A percentile compares a stretch with the other conserved stretches of the same genome.
Conservation (phyloP, 2,797 vertebrate genomes). For the Limnodromus scolopaceus region DNA sequence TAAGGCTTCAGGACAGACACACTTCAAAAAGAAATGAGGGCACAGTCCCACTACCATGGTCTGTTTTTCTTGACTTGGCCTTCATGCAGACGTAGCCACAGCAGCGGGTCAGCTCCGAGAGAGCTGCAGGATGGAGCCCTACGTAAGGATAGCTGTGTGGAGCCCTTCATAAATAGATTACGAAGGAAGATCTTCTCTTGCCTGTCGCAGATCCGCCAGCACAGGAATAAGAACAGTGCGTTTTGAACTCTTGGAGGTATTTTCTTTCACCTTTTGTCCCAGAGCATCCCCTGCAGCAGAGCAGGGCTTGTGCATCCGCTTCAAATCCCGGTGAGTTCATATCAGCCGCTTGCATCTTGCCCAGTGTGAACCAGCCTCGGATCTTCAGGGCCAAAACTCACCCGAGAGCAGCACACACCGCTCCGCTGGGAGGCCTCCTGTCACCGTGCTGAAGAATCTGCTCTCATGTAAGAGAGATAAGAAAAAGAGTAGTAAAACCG, state of each 20-base stretch:
- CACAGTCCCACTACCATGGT: neutral
- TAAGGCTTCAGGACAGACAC: neutral
- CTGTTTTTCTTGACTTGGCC: neutral
- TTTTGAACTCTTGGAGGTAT: neutral
- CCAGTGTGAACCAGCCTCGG: neutral
- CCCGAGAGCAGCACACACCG: neutral
- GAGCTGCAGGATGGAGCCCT: neutral
- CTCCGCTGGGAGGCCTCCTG: slow-evolving; percentile 10
- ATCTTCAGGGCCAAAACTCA: slow-evolving; percentile 35
- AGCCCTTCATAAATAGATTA: neutral
- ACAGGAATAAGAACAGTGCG: neutral
- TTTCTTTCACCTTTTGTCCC: neutral
- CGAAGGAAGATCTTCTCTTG: neutral
- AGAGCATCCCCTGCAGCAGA: neutral
- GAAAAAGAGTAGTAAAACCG: neutral
- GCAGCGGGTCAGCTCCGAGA: neutral
- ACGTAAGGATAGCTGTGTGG: neutral
- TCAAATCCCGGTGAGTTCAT: neutral
- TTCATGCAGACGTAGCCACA: neutral
- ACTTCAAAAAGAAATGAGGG: neutral
- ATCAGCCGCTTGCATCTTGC: slow-evolving; percentile 15
- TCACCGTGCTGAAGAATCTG: neutral
- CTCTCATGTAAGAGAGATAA: slow-evolving; percentile 32
- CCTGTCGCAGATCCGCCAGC: neutral
- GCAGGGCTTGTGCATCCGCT: neutral